Base-by-base conservation (phyloP, 2,113 vertebrate species). In the Salvelinus sp. region DNA sequence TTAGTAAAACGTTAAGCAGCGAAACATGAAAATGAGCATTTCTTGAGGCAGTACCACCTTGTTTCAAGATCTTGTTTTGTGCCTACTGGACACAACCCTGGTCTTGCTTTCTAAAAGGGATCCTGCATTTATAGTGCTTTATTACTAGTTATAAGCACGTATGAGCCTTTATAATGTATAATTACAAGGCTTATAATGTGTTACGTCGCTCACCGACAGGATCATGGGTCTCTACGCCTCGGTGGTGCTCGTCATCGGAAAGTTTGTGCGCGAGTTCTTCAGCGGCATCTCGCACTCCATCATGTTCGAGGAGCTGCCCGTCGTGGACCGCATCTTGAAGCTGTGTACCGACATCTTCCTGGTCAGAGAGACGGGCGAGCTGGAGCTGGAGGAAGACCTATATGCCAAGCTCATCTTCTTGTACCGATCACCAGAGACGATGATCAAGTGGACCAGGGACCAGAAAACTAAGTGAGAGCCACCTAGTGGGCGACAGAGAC, bases 141-240 rank as follows among this genome's bases (percentile, higher is more conserved):
- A 50, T 50, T 16, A 14, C 3, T 14, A 22, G 18, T 60, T 2
- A 60, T n/a, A 60, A 22, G 14, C 6, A 60, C 2, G 38, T 7
- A 22, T 70, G 20, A 47, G 14, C 58, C 38, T 44, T 44, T 44
- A 44, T 44, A 44, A 44, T 44, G 38, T 44, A 10, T 44, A 44
- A 44, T 44, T 44, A 44, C 28, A 68, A 4, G 18, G 28, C 7
- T 38, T 68, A 20, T 12, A 30, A 30, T 62, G 16, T 30, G 28
- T 44, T 30, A 0, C 1, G 1, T 48, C 20, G 25, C 23, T 28
- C 44, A 0, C 3, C 47, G 80, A 9, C 90, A 98, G 96, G 50
- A 98, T 97, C 77, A 97, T 97, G 96, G 96, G 96, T 70, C 86
- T 97, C 0, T 98, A 97, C 0, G 96, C 96, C n/a, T 98, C 97